Percentiles rank a stretch among this genome's conserved stretches.
These are phyloP conservation scores for Chiridota heheva DNA, from an alignment of 35 echinoderm and acorn worm genomes.

Conservation along the genomic window DNA sequence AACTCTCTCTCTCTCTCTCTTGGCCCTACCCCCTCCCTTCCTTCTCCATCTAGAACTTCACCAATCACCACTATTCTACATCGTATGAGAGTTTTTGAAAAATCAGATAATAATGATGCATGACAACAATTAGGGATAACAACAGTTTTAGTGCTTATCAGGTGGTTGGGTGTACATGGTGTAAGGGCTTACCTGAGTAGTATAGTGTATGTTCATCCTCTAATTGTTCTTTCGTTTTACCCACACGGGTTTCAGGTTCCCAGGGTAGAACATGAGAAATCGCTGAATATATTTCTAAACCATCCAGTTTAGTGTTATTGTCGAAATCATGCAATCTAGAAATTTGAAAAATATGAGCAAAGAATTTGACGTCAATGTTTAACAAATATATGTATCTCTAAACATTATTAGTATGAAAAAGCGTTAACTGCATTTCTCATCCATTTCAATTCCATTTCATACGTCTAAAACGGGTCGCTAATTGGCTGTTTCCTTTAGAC, in stretches of 20 bases:
- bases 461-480: background rate
- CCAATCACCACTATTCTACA: too few relatives aligned
- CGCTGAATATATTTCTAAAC: conserved; percentile 83
- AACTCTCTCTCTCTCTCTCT: background rate
- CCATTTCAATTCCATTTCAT: background rate
- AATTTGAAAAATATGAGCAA: background rate
- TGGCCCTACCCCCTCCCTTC: background rate
- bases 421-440: background rate
- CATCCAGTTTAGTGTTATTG: conserved; percentile 93
- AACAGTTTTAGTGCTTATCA: background rate
- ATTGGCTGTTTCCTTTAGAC: too few relatives aligned
- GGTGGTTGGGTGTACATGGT: background rate
- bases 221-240: conserved; percentile 43
- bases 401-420: background rate
- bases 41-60: too few relatives aligned
- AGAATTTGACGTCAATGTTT: background rate
- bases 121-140: background rate
- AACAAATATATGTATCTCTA: background rate
- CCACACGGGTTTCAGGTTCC: conserved; percentile 51
- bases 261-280: conserved; percentile 77
- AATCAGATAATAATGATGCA: background rate
- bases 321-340: conserved; percentile 91
- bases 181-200: conserved; percentile 46
- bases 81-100: background rate
- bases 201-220: conserved; percentile 40